Base-by-base conservation (phyloP, 2,888 invertebrate genomes). In the Agrochola lota region DNA sequence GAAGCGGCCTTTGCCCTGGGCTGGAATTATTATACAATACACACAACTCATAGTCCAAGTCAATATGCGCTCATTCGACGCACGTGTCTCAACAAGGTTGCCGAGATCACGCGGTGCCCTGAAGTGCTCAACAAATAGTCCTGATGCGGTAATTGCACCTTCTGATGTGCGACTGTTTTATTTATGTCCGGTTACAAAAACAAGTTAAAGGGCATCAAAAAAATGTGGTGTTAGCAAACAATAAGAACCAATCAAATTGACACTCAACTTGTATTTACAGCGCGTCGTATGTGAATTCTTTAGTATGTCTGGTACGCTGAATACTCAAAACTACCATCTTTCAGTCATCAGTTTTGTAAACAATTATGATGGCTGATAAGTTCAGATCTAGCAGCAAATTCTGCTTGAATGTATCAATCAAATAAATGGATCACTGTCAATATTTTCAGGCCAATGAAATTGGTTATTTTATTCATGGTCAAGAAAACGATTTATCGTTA, bases 101-200 rank as follows among this genome's bases (percentile, higher is more conserved):
- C 63, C 57, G 79, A 78, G 68, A 76, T 70, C 81, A 74, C 67
- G 75, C 76, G 67, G 67, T 64, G 49, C 23, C 76, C 72, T 70
- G 64, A 78, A 88, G 88, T 80, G 87, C 52, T 82, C 67, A 62
- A 77, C 68, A 82, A 88, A 88, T 71, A 88, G 20, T 78, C 72
- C 77, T 78, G 78, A 71, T 83, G 83, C 76, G 77, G 74, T 84
- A 74, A 88, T 86, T 80, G 76, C 66, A 79, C n/a, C 52, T 82
- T 55, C 23, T 62, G 67, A 76, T 57, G 63, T 78, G 62, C 55
- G 57, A 57, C 57, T 52, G 26, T 52, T 52, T 60, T 52, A 40
- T n/a, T 26, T 72, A 63, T 20, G 35, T 40, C 4, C 17, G 23
- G n/a, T 72, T n/a, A 59, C 30, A 77, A 82, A 67, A 71, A 57